A percentile compares a stretch with the other conserved stretches of the same genome.
These are phyloP conservation scores for Hymenochirus boettgeri DNA, from an alignment of 2,113 vertebrate species.

Conservation along the genomic window DNA sequence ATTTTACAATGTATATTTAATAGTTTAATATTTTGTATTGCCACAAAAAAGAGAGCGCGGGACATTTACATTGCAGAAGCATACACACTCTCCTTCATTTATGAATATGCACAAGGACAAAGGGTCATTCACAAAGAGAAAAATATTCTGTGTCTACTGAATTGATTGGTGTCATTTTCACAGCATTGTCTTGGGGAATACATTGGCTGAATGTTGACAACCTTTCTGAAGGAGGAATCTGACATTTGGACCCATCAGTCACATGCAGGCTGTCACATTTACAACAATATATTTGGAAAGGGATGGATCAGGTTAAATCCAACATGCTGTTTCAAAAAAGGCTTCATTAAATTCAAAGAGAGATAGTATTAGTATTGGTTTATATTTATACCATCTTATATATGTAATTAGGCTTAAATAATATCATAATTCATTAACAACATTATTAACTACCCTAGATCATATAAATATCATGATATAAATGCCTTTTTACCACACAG, in stretches of 20 bases:
- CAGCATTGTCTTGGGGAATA: slow-evolving; percentile 31
- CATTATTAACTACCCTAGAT: too few species aligned
- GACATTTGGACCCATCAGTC: slow-evolving; percentile 24
- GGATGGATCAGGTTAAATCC: neutral
- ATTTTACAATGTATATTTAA: too few species aligned
- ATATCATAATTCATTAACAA: too few species aligned
- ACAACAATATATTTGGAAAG: slow-evolving; percentile 5
- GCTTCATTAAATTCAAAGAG: too few species aligned
- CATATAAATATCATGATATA: too few species aligned
- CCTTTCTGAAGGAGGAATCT: slow-evolving; percentile 28
- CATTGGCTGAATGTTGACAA: slow-evolving; percentile 28
- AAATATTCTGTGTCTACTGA: slow-evolving; percentile 14
- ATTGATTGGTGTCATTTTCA: slow-evolving; percentile 44
- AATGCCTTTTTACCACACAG: too few species aligned
- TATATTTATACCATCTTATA: too few species aligned
- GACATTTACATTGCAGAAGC: neutral
- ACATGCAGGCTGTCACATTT: slow-evolving; percentile 27
- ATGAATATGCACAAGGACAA: slow-evolving; percentile 37
- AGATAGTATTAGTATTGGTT: too few species aligned
- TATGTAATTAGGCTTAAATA: too few species aligned
- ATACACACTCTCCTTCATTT: slow-evolving; percentile 21
- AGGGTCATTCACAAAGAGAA: slow-evolving; percentile 25
- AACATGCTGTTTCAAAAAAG: neutral
- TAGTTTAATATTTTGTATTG: too few species aligned
- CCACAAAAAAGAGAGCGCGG: too few species aligned